A percentile compares a stretch with the other conserved stretches of the same genome.
These are phyloP conservation scores for Drosophila algonquin DNA, from an alignment of 2,888 invertebrate species.

Conservation along the genomic window DNA sequence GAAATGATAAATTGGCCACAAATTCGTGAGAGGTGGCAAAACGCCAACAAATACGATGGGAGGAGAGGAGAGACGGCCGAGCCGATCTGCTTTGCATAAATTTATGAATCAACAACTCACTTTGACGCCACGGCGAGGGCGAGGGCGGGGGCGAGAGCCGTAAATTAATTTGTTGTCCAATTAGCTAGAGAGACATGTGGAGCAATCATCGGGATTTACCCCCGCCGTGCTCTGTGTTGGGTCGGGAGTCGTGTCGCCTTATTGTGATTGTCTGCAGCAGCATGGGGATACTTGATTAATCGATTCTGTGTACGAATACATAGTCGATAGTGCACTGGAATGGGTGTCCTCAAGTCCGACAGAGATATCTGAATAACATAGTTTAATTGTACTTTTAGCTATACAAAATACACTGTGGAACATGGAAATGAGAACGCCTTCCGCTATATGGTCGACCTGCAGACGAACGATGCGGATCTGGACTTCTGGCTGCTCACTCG, in stretches of 20 bases:
- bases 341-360: neutral
- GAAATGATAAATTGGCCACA: slow-evolving; percentile 76
- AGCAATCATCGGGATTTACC: slow-evolving; percentile 44
- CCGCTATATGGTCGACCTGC: slow-evolving; percentile 81
- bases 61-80: slow-evolving; percentile 4
- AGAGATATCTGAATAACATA: neutral
- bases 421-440: slow-evolving; percentile 76
- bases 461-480: slow-evolving; percentile 74
- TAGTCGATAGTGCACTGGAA: neutral
- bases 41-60: slow-evolving; percentile 62
- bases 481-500: slow-evolving; percentile 83
- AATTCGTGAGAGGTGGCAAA: slow-evolving; percentile 71
- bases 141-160: slow-evolving; percentile 54
- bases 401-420: slow-evolving; percentile 81
- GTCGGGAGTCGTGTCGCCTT: no score
- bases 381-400: slow-evolving; percentile 56
- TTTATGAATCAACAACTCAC: slow-evolving; percentile 72
- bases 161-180: slow-evolving; percentile 73
- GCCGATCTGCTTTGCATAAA: slow-evolving; percentile 60
- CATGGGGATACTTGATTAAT: neutral
- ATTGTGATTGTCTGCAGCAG: neutral
- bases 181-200: slow-evolving; percentile 55
- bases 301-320: no score
- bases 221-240: no score
- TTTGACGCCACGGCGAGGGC: slow-evolving; percentile 49